Evolutionary conservation across 2,888 invertebrate genomes (phyloP), one percentile per base, ranked within the genome.

Genomic region (Drosophila phalerata): DNA sequence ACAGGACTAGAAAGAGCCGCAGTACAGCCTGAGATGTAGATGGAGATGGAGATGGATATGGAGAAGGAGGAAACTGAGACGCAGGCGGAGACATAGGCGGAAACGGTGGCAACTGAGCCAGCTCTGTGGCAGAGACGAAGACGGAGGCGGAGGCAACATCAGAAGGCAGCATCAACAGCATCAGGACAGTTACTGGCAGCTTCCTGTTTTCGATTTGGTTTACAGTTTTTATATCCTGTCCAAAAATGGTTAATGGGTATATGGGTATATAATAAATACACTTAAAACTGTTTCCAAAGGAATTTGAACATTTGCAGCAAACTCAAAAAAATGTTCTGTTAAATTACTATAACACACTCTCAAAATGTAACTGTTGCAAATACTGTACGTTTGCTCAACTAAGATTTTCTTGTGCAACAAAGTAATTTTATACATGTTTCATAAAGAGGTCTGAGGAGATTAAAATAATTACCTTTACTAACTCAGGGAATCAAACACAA

Each of bases 131-230:
- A 30, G 53, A 17, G 30, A 17, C 3, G 28, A 30, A 19, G n/a
- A n/a, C 3, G n/a, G 10, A 0, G 30, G 25, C 38, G 25, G 9
- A 19, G 49, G 13, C 49, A 34, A 22, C 32, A 55, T 32, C 43
- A 58, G 42, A 48, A n/a, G 45, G 34, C 34, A 47, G 28, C 28
- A 28, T 8, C 25, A 25, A 5, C 65, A 69, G 30, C 43, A 53
- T 25, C 61, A 55, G 61, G 49, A 60, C 65, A 68, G 47, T 56
- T 67, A 61, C 56, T 55, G 69, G 63, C 70, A 84, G 68, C 69
- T 71, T 85, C 75, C 78, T 85, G 71, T 78, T 72, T 73, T 67
- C 67, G 74, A 67, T 64, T 74, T 77, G 77, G 32, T 65, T 77
- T 65, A 55, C 55, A 55, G 32, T 45, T 40, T 11, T 15, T 19